Evolutionary conservation across 2,797 vertebrate genomes (phyloP).

Genomic region (Heterohyrax brucei): DNA sequence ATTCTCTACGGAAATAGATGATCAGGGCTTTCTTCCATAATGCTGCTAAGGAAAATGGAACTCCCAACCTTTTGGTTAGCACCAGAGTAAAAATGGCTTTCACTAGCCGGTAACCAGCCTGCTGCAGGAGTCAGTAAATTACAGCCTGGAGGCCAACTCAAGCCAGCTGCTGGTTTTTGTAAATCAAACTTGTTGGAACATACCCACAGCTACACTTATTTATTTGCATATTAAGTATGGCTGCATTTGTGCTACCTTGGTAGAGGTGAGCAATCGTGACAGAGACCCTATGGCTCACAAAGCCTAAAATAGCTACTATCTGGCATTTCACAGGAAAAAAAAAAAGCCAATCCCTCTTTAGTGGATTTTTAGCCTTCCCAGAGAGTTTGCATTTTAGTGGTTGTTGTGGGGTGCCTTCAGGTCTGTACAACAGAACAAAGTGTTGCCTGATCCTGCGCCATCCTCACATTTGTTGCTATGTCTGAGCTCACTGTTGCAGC

Average conservation of each 20-base stretch:
- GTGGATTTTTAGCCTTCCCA: not conserved
- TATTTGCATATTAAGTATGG: not conserved
- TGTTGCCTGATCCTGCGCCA: too few relatives aligned
- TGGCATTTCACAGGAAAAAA: constrained; percentile 10
- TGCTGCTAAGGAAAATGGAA: too few relatives aligned
- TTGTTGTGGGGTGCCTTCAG: too few relatives aligned
- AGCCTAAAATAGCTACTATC: not conserved
- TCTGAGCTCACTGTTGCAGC: too few relatives aligned
- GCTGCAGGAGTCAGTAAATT: not conserved
- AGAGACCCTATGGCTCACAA: not conserved
- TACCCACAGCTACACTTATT: not conserved
- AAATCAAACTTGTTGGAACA: not conserved
- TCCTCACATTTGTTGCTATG: too few relatives aligned
- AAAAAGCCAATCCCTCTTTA: not conserved
- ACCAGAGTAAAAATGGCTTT: too few relatives aligned
- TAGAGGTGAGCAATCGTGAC: not conserved
- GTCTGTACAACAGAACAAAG: too few relatives aligned
- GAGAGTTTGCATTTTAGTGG: not conserved
- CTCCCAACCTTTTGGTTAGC: too few relatives aligned
- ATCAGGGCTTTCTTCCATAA: too few relatives aligned
- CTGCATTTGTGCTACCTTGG: not conserved
- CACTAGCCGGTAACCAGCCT: not conserved
- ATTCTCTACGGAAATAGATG: too few relatives aligned
- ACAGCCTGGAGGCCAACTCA: too few relatives aligned
- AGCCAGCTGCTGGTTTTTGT: not conserved